Evolutionary conservation across 2,888 invertebrate genomes (phyloP).

Genomic region (Alsophila aescularia): DNA sequence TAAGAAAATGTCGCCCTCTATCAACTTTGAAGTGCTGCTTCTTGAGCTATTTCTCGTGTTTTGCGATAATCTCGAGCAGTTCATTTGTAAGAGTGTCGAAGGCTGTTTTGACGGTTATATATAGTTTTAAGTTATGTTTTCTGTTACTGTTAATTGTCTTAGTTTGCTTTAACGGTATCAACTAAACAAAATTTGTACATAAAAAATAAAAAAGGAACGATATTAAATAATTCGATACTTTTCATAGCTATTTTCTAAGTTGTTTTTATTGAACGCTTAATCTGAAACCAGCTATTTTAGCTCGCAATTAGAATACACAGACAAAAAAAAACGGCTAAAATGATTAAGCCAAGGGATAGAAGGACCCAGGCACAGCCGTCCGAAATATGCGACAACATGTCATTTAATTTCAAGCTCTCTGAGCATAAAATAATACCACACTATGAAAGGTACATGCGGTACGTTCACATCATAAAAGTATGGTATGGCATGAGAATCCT

Average conservation of each 20-base stretch:
- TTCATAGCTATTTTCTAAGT: too few relatives aligned
- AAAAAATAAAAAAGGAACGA: too few relatives aligned
- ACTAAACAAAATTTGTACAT: too few relatives aligned
- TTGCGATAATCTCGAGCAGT: slow-evolving; percentile 22
- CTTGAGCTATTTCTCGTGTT: slow-evolving; percentile 24
- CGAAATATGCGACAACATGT: slow-evolving; percentile 67
- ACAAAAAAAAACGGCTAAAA: slow-evolving; percentile 79
- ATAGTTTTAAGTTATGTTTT: too few relatives aligned
- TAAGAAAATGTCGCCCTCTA: slow-evolving; percentile 59
- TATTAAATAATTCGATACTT: too few relatives aligned
- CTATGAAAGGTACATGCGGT: slow-evolving; percentile 14
- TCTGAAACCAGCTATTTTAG: slow-evolving; percentile 53
- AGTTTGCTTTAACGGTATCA: too few relatives aligned
- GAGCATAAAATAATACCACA: slow-evolving; percentile 15
- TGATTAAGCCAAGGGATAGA: slow-evolving; percentile 72
- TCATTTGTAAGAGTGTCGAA: not conserved
- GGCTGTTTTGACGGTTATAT: not conserved
- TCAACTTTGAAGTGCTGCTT: slow-evolving; percentile 62
- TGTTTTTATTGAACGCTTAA: too few relatives aligned
- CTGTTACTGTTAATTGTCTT: too few relatives aligned
- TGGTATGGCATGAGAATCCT: too few relatives aligned
- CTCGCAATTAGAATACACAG: slow-evolving; percentile 79
- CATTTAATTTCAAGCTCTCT: slow-evolving; percentile 21
- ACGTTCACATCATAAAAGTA: too few relatives aligned
- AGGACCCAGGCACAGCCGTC: slow-evolving; percentile 58